Evolutionary conservation across 2,797 vertebrate genomes (phyloP).

Genomic region (Lerista edwardsae): DNA sequence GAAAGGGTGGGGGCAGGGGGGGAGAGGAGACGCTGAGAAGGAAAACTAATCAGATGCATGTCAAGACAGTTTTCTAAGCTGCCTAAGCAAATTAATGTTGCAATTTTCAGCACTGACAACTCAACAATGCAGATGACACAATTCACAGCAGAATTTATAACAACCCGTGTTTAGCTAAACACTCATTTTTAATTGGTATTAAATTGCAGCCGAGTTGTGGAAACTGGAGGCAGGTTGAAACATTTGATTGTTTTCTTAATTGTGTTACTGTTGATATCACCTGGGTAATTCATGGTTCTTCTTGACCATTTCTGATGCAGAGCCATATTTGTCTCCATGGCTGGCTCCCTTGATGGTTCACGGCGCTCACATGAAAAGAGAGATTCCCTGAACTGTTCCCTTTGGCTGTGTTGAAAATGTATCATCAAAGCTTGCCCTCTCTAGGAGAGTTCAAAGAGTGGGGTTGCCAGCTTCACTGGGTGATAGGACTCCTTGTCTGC

Average conservation of each 20-base stretch:
- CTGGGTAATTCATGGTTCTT: neutral
- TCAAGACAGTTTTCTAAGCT: slow-evolving; percentile 33
- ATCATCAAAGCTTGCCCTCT: neutral
- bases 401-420: neutral
- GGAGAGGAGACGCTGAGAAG: neutral
- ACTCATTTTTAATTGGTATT: neutral
- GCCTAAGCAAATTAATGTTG: slow-evolving; percentile 43
- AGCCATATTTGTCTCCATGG: neutral
- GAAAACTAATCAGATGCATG: slow-evolving; percentile 15
- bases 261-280: neutral
- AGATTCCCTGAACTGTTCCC: neutral
- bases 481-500: neutral
- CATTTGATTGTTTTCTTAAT: neutral
- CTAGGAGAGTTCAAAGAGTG: neutral
- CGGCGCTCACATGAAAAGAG: neutral
- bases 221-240: neutral
- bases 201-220: slow-evolving; percentile 14
- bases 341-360: neutral
- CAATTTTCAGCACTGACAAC: slow-evolving; percentile 46
- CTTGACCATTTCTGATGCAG: neutral
- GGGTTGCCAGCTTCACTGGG: neutral
- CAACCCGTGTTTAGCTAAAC: slow-evolving; percentile 34
- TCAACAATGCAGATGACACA: slow-evolving; percentile 17
- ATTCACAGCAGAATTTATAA: slow-evolving; percentile 31
- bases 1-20: neutral